Evolutionary conservation across 2,888 invertebrate genomes (phyloP), one percentile per base, ranked within the genome.

Genomic region (Harpagoxenus sublaevis): DNA sequence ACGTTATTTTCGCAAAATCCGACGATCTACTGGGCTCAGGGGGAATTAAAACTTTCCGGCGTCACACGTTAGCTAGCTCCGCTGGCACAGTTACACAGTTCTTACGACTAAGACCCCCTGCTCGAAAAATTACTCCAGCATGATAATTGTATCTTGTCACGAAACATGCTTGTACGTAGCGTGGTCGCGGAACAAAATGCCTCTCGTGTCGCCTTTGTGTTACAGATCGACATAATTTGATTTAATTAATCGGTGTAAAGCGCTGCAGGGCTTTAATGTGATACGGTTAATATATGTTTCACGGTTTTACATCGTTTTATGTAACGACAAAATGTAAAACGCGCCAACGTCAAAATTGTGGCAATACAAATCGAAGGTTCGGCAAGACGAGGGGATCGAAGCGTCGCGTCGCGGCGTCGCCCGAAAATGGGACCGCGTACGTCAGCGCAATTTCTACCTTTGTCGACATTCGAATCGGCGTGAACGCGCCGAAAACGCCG

Each of bases 401-500:
- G 31, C 31, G 77, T 48, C 23, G 31, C 31, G 77, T 48, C 23
- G 23, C 23, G 23, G 23, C 23, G 35, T 35, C 57, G 45, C 9
- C 6, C 12, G 79, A 74, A 74, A 73, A 60, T 48, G 57, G 31
- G 9, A 53, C 5, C 70, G 57, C 79, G 35, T 45, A 45, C 57
- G 35, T 66, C 86, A 83, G 86, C 79, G 84, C 86, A 90, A 91
- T 89, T 88, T 82, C 82, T 45, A 71, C 86, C 86, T 91, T 91
- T 92, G 91, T 91, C 87, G 89, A 68, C 82, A 85, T 57, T 73
- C 87, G 86, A 87, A 89, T 39, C 85, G 89, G 86, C 87, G 89
- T 90, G 87, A 91, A 90, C 91, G 90, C 86, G 88, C 82, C 84
- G 91, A 92, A 90, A 92, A 92, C 92, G 87, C 88, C 82, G 86